phyloP scores from a whole-genome alignment of 2,113 vertebrate genomes.

The mouse (Mus musculus) region DNA sequence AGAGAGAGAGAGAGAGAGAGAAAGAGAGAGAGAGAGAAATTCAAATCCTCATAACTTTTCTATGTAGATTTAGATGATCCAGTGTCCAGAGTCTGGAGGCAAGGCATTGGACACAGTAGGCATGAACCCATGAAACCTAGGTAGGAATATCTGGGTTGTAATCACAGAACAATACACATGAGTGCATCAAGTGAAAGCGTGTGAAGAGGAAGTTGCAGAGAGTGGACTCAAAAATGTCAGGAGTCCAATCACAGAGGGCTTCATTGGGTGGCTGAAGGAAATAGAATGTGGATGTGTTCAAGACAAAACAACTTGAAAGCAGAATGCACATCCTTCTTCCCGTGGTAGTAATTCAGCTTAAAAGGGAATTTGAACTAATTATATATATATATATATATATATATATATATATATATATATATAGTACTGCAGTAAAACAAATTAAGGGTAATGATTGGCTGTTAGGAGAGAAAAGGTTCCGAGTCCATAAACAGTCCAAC shows the following conservation, averaged over 20 bases:
- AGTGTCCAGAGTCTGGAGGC: not conserved
- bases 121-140: not conserved
- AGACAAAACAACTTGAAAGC: not conserved
- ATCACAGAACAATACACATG: not conserved
- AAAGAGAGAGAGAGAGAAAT: too few species aligned
- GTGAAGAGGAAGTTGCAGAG: not conserved
- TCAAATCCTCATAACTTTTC: too few species aligned
- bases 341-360: not conserved
- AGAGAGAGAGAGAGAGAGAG: too few species aligned
- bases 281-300: not conserved
- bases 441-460: not conserved
- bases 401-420: not conserved
- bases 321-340: not conserved
- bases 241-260: not conserved
- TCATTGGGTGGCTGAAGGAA: not conserved
- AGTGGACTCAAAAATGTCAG: not conserved
- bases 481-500: not conserved
- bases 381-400: not conserved
- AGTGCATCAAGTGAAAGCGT: not conserved
- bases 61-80: too few species aligned
- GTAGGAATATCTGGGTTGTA: not conserved
- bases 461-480: not conserved
- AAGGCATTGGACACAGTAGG: not conserved
- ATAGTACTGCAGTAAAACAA: not conserved
- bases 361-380: conserved; percentile 26